phyloP scores from a whole-genome alignment of 2,888 invertebrate genomes.

The Rhingia campestris region DNA sequence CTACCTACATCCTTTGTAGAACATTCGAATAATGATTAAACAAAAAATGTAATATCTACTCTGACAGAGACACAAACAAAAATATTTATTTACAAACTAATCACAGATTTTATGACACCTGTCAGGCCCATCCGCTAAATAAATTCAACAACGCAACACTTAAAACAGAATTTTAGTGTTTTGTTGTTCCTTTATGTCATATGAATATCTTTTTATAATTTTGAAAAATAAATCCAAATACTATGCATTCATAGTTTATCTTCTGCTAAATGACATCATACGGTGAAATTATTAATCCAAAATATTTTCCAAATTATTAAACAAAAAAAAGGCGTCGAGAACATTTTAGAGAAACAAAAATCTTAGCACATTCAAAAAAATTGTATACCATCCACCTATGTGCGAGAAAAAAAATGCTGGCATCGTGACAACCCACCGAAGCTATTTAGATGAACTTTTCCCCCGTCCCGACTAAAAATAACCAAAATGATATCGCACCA shows the following conservation, averaged over 20 bases:
- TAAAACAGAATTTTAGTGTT: too few relatives aligned
- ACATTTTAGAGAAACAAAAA: not conserved
- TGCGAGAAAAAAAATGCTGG: slow-evolving; percentile 49
- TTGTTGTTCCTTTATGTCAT: too few relatives aligned
- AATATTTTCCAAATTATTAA: slow-evolving; percentile 46
- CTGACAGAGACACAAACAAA: not conserved
- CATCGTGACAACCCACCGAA: slow-evolving; percentile 59
- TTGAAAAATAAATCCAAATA: slow-evolving; percentile 16
- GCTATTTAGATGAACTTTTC: slow-evolving; percentile 68
- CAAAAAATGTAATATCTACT: too few relatives aligned
- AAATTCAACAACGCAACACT: not conserved
- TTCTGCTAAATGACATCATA: slow-evolving; percentile 57
- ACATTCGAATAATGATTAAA: too few relatives aligned
- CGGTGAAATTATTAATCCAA: slow-evolving; percentile 47
- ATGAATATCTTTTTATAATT: slow-evolving; percentile 4
- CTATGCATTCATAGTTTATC: slow-evolving; percentile 12
- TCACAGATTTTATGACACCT: slow-evolving; percentile 15
- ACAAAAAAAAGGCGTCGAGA: slow-evolving; percentile 29
- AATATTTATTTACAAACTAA: slow-evolving; percentile 5
- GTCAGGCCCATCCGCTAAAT: not conserved
- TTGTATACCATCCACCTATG: slow-evolving; percentile 24
- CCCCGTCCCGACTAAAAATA: slow-evolving; percentile 65
- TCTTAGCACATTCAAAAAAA: slow-evolving; percentile 21
- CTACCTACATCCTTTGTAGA: too few relatives aligned
- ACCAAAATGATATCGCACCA: slow-evolving; percentile 58